Conservation (phyloP, 2,888 invertebrate species). For the Dinocampus coccinellae region DNA sequence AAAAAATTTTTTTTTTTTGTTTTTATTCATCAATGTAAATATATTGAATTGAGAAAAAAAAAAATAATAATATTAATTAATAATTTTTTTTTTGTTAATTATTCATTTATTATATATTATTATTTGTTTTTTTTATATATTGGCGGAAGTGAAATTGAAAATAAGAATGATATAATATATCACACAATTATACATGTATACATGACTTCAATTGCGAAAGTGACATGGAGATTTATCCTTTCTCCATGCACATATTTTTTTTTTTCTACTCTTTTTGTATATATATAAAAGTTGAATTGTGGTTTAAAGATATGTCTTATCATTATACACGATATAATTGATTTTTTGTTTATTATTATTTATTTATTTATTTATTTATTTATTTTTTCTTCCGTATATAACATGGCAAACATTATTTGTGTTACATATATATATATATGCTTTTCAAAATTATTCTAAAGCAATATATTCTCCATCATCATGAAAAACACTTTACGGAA, state of each 20-base stretch:
- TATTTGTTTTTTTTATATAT: not conserved
- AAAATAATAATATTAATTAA: not conserved
- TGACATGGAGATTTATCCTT: not conserved
- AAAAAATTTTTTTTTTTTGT: not conserved
- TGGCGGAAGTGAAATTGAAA: conserved; percentile 1
- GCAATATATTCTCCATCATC: not conserved
- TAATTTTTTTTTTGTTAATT: not conserved
- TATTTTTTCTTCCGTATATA: too few species aligned
- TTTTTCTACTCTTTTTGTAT: not conserved
- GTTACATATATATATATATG: too few species aligned
- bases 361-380: too few species aligned
- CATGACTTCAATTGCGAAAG: not conserved
- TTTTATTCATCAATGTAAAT: not conserved
- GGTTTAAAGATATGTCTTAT: not conserved
- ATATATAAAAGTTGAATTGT: not conserved
- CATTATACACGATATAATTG: not conserved
- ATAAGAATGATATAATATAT: not conserved
- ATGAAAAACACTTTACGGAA: not conserved
- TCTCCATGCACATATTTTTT: too few species aligned
- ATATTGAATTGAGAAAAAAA: too few species aligned
- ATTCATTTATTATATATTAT: not conserved
- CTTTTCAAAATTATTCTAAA: not conserved
- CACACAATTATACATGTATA: not conserved
- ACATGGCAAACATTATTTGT: not conserved
- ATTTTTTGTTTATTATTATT: not conserved